Percentiles rank a stretch among this genome's conserved stretches.
Conservation (phyloP, 1,140 invertebrate genomes). For the Anastrepha ludens region DNA sequence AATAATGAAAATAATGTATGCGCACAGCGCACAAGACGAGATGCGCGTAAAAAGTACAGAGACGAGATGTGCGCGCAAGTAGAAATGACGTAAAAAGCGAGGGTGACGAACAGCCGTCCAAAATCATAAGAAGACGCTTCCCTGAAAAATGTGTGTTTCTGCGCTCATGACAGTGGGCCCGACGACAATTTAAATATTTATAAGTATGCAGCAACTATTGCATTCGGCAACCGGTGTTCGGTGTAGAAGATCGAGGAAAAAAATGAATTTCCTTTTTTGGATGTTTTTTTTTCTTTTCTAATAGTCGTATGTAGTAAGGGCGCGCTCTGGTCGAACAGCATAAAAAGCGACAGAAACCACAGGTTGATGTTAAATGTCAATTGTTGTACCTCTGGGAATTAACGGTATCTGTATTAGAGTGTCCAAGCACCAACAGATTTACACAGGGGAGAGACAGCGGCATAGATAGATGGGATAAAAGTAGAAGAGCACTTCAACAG, state of each 20-base stretch:
- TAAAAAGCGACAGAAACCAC: slow-evolving; percentile 9
- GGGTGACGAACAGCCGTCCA: neutral
- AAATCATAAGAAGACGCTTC: neutral
- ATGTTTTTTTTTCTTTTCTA: neutral
- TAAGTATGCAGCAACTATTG: slow-evolving; percentile 20
- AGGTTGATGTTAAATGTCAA: slow-evolving; percentile 55
- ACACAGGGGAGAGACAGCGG: neutral
- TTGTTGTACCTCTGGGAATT: slow-evolving; percentile 31
- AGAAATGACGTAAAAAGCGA: neutral
- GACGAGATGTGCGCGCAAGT: neutral
- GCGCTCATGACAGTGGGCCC: neutral
- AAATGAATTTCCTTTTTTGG: neutral
- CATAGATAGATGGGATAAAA: neutral
- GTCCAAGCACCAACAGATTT: neutral
- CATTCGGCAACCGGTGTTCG: neutral
- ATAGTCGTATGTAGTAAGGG: neutral
- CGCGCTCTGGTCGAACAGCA: neutral
- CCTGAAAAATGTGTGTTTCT: neutral
- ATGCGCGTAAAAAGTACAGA: neutral
- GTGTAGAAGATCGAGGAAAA: neutral
- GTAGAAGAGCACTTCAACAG: neutral
- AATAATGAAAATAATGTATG: slow-evolving; percentile 18
- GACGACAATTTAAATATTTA: slow-evolving; percentile 38
- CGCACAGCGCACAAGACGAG: neutral
- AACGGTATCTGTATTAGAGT: neutral